Evolutionary conservation across 2,797 vertebrate genomes (phyloP).

Genomic region (Characodon lateralis): DNA sequence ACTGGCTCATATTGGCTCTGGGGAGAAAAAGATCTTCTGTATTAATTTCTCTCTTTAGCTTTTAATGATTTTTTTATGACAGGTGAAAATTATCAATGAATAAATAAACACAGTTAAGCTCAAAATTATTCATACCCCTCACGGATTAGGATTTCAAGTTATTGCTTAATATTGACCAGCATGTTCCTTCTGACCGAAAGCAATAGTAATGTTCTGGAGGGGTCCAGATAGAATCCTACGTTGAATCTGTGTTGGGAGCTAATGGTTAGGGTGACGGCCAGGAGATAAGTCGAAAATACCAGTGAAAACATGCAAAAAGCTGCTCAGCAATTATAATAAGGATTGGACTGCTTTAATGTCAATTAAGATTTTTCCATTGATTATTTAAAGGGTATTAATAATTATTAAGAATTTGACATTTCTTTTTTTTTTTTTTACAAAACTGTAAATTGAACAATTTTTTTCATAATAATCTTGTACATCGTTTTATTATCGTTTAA

Average conservation of each 20-base stretch:
- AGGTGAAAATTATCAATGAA: neutral
- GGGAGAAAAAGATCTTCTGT: too few species aligned
- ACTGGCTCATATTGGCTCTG: too few species aligned
- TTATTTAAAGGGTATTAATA: neutral
- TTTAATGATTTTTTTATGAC: neutral
- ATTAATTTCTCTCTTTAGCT: too few species aligned
- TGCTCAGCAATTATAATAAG: neutral
- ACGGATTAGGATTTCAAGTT: neutral
- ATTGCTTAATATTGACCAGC: neutral
- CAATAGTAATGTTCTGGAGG: neutral
- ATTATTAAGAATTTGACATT: neutral
- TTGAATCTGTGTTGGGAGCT: neutral
- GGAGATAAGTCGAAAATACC: too few species aligned
- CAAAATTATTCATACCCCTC: neutral
- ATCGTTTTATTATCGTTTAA: neutral
- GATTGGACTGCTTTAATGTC: neutral
- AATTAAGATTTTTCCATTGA: neutral
- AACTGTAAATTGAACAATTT: neutral
- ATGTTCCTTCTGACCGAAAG: neutral
- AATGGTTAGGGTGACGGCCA: neutral
- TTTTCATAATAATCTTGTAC: neutral
- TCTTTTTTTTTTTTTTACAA: neutral
- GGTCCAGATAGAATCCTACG: neutral
- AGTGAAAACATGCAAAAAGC: neutral
- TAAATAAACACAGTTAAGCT: neutral